Conservation (phyloP, 2,797 vertebrate genomes). For the Apodemus agrarius region DNA sequence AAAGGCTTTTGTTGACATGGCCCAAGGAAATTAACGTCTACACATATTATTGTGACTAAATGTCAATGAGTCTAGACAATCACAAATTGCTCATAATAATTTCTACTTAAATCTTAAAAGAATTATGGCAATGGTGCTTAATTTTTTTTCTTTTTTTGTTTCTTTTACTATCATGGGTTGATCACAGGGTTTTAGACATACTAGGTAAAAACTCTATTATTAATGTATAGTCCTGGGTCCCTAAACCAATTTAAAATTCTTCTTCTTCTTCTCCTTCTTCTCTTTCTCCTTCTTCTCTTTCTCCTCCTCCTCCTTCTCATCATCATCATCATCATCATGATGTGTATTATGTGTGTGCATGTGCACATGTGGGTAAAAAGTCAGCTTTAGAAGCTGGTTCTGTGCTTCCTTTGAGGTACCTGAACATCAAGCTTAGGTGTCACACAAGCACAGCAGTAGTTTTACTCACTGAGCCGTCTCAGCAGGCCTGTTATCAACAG, state of each 20-base stretch:
- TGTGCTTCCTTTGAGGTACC: neutral
- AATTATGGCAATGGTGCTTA: neutral
- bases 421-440: neutral
- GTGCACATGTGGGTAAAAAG: neutral
- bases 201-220: neutral
- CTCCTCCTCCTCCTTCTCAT: no score
- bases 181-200: neutral
- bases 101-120: conserved; percentile 25
- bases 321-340: neutral
- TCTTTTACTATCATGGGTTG: neutral
- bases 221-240: neutral
- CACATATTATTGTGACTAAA: neutral
- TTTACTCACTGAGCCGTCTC: neutral
- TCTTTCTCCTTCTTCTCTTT: no score
- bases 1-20: neutral
- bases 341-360: neutral
- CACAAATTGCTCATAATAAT: conserved; percentile 48
- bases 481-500: neutral
- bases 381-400: neutral
- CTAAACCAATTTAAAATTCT: neutral
- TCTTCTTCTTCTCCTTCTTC: no score
- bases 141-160: neutral
- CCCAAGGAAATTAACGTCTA: conserved; percentile 45
- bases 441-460: neutral
- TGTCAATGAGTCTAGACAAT: neutral